Evolutionary conservation across 2,797 vertebrate genomes (phyloP).

Genomic region (Helarctos malayanus): DNA sequence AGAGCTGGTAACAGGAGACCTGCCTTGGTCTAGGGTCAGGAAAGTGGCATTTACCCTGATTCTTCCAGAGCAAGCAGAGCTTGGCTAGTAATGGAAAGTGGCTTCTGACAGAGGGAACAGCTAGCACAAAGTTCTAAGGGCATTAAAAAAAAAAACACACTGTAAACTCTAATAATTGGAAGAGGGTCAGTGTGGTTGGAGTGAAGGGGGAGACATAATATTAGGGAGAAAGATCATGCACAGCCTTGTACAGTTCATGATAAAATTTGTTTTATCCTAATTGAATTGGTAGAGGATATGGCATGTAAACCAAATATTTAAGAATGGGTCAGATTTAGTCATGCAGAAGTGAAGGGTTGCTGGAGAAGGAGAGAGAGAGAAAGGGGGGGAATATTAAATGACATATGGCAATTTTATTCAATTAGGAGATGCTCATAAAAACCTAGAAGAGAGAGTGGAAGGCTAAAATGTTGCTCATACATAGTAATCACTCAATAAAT

Average conservation of each 20-base stretch:
- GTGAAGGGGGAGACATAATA: not conserved
- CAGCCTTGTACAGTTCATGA: not conserved
- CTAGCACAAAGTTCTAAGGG: not conserved
- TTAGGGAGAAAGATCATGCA: not conserved
- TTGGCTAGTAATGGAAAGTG: not conserved
- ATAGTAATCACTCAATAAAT: constrained; percentile 30
- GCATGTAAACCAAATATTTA: not conserved
- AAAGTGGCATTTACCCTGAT: not conserved
- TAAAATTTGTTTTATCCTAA: not conserved
- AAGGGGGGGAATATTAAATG: not conserved
- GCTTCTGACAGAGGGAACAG: not conserved
- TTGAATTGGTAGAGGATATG: not conserved
- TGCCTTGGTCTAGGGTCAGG: not conserved
- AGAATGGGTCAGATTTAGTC: not conserved
- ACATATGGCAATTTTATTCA: not conserved
- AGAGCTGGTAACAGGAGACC: not conserved
- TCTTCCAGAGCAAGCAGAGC: not conserved
- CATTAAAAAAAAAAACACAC: not conserved
- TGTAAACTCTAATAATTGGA: not conserved
- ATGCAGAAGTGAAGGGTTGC: not conserved
- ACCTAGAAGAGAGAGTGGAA: not conserved
- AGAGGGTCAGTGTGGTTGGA: not conserved
- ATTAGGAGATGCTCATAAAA: constrained; percentile 1
- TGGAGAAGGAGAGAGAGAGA: not conserved
- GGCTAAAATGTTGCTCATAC: not conserved